Evolutionary conservation across 2,797 vertebrate genomes (phyloP), one percentile per base, ranked within the genome.

Genomic region (Acrossocheilus fasciatus): DNA sequence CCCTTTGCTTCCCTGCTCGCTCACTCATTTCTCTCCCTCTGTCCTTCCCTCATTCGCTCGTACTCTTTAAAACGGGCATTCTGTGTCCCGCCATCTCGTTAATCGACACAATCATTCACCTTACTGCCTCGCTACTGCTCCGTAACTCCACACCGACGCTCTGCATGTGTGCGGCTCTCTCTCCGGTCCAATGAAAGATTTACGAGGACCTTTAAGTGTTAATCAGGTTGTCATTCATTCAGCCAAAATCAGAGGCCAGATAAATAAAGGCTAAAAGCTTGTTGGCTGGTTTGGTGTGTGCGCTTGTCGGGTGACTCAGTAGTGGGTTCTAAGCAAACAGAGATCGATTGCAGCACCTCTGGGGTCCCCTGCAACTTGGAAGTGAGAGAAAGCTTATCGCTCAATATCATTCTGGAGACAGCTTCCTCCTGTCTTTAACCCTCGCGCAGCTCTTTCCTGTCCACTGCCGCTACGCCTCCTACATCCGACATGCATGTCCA

Each of bases 211-310:
- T 94, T 93, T 92, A 93, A 93, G 93, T 92, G 92, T 92, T 95
- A 95, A 95, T 96, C 94, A 94, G 92, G 90, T 94, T 94, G 93
- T 95, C 95, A 94, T 94, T 91, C 79, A 72, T 90, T 92, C 89
- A 91, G 93, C 91, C 92, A 92, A 93, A 95, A 94, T 94, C 91
- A 92, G 91, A 93, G 85, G 89, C 88, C 92, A 93, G 91, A 94
- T 94, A 94, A 95, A 95, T 93, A 94, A 94, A 93, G 91, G 88
- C 90, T 90, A 79, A 90, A 93, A 83, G 92, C 93, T 91, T 75
- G 52, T 77, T 82, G 72, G 64, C 77, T 74, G 84, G 82, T 72
- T 72, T 82, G 76, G 39, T 76, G 72, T 87, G 81, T 59, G 86
- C 50, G 81, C 87, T 91, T 89, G 91, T 93, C 91, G 92, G 93